Conservation (phyloP, 1,140 invertebrate species). For the Ectropis grisescens region DNA sequence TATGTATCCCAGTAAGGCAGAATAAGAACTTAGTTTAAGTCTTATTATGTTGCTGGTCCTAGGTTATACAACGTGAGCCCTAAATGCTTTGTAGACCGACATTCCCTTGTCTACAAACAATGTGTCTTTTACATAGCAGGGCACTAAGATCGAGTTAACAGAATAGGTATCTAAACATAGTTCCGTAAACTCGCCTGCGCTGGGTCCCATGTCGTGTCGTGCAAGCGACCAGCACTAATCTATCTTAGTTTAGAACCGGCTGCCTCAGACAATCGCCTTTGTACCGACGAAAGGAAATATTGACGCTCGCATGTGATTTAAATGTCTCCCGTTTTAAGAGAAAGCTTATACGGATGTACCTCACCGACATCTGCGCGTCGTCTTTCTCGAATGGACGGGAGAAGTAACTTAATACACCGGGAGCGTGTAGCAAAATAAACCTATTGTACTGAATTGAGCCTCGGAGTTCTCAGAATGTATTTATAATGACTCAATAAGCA, state of each 20-base stretch:
- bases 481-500: slow-evolving; percentile 42
- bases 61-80: too few species aligned
- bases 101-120: too few species aligned
- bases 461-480: slow-evolving; percentile 32
- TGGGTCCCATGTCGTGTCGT: slow-evolving; percentile 24
- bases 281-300: slow-evolving; percentile 53
- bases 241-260: slow-evolving; percentile 47
- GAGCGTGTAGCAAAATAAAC: slow-evolving; percentile 45
- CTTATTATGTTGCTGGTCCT: too few species aligned
- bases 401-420: slow-evolving; percentile 50
- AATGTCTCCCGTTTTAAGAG: slow-evolving; percentile 61
- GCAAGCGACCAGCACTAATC: slow-evolving; percentile 29
- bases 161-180: slow-evolving; percentile 14
- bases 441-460: slow-evolving; percentile 35
- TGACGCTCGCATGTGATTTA: slow-evolving; percentile 54
- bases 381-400: slow-evolving; percentile 57
- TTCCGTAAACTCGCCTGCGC: slow-evolving; percentile 11
- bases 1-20: too few species aligned
- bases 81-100: too few species aligned
- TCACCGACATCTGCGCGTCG: slow-evolving; percentile 52
- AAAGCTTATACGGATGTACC: slow-evolving; percentile 54
- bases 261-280: slow-evolving; percentile 35
- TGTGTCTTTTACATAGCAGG: too few species aligned
- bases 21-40: too few species aligned
- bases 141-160: too few species aligned